A percentile compares a stretch with the other conserved stretches of the same genome.
These are phyloP conservation scores for Hoplostethus atlanticus DNA, from an alignment of 2,797 vertebrate species.

Conservation along the genomic window DNA sequence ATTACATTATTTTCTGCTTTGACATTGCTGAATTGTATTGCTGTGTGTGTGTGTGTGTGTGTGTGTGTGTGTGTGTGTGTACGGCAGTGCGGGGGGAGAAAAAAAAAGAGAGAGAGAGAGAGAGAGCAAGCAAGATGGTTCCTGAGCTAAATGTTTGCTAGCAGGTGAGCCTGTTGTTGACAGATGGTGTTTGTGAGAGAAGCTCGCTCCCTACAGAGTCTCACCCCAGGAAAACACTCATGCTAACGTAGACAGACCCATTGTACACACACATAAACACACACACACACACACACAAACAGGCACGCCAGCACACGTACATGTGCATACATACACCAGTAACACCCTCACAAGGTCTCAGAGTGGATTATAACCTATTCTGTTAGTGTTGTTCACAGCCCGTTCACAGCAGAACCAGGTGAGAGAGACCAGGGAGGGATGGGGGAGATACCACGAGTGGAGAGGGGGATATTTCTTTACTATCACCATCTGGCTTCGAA, in stretches of 20 bases:
- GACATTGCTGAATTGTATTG: constrained; percentile 63
- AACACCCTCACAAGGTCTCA: constrained; percentile 42
- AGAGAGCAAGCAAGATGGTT: constrained; percentile 59
- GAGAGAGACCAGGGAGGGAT: constrained; percentile 34
- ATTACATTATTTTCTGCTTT: constrained; percentile 75
- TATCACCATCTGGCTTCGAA: not conserved
- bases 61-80: not conserved
- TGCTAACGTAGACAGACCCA: constrained; percentile 70
- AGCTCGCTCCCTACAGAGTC: constrained; percentile 89
- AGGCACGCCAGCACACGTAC: constrained; percentile 7
- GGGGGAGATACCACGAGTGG: not conserved
- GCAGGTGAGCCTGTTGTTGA: constrained; percentile 89
- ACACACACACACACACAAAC: constrained; percentile 15
- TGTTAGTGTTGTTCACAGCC: constrained; percentile 51
- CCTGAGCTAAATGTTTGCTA: constrained; percentile 88
- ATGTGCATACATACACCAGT: constrained; percentile 31
- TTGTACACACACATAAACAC: constrained; percentile 41
- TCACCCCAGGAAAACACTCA: constrained; percentile 83
- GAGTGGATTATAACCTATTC: constrained; percentile 53
- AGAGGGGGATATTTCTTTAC: not conserved
- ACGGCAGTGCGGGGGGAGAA: not conserved
- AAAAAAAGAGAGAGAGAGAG: not conserved
- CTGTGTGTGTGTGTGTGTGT: constrained; percentile 7
- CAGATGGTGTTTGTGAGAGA: constrained; percentile 91
- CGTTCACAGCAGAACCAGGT: constrained; percentile 55